Conservation (phyloP, 2,113 vertebrate genomes). For the Corythoichthys haematopterus region DNA sequence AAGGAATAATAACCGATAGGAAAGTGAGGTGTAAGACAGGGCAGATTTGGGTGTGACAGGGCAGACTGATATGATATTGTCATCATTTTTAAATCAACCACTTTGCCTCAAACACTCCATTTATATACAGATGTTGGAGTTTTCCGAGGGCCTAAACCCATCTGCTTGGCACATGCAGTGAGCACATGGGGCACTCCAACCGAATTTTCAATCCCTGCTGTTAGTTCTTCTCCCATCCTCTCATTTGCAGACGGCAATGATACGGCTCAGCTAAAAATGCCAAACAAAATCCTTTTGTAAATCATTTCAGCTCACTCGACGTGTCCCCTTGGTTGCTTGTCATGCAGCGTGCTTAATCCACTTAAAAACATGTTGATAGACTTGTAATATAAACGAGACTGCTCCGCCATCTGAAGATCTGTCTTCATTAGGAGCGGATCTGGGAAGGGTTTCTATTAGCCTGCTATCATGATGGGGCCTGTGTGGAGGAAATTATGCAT, state of each 20-base stretch:
- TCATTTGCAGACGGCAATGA: constrained; percentile 22
- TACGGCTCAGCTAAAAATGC: constrained; percentile 27
- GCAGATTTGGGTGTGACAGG: no score
- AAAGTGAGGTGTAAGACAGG: no score
- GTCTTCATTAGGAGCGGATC: constrained; percentile 68
- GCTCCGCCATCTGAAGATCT: constrained; percentile 57
- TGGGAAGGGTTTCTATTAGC: constrained; percentile 65
- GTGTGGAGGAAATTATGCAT: constrained; percentile 62
- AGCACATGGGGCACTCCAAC: constrained; percentile 24
- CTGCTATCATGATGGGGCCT: constrained; percentile 63
- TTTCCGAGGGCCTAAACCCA: constrained; percentile 1
- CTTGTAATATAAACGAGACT: constrained; percentile 56
- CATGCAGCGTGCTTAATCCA: constrained; percentile 51
- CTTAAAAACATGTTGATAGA: constrained; percentile 60
- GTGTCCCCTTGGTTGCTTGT: constrained; percentile 3
- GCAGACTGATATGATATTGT: no score
- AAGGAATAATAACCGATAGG: no score
- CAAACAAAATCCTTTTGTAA: constrained; percentile 33
- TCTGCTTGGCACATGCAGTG: background rate
- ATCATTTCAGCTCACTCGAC: constrained; percentile 28
- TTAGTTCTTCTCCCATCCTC: constrained; percentile 25
- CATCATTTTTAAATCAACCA: background rate
- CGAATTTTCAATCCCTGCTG: constrained; percentile 22
- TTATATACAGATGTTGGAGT: background rate
- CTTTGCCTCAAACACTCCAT: background rate